Evolutionary conservation across 2,888 invertebrate species (phyloP), one percentile per base, ranked within the genome.

Genomic region (Chironomus tentans): DNA sequence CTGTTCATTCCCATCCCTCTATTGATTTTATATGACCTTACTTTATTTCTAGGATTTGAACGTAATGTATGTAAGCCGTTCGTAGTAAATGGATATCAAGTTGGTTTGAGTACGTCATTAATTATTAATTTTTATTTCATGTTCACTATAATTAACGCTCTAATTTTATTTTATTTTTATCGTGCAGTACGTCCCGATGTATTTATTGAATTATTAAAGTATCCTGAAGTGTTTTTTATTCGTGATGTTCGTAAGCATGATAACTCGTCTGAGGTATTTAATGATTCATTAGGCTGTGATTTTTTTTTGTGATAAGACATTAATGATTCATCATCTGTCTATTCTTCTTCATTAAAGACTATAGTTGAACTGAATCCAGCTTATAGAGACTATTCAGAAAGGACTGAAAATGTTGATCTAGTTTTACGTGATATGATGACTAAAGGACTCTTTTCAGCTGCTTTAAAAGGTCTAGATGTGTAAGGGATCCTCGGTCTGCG

Each of bases 41-140:
- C 70, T 75, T 10, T 38, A 77, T 78, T 70, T 78, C 77, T 80
- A 94, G 94, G 92, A 79, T 87, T 92, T 80, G 89, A 89, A 81
- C 89, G 89, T 82, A 90, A 90, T 77, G 90, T 91, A 83, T 94
- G 92, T 85, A 89, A 90, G 82, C 95, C 95, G 71, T 95, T 97
- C 83, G 87, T 94, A 79, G 92, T 96, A 72, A 93, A 92, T 82
- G 94, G 93, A 76, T 91, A 92, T 81, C 94, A 95, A 87, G 93
- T 97, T 77, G 97, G 97, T 77, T 86, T 96, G 78, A 90, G 65
- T 65, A 24, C 13, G 65, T 62, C 12, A 38, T 38, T 38, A 38
- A 38, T 38, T 38, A 38, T 38, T 38, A 38, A 38, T 38, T 38
- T 38, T 28, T 28, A n/a, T n/a, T 38, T 38, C 38, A 38, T 38